Evolutionary conservation across 2,113 vertebrate genomes (phyloP).

Genomic region (Lagopus muta): DNA sequence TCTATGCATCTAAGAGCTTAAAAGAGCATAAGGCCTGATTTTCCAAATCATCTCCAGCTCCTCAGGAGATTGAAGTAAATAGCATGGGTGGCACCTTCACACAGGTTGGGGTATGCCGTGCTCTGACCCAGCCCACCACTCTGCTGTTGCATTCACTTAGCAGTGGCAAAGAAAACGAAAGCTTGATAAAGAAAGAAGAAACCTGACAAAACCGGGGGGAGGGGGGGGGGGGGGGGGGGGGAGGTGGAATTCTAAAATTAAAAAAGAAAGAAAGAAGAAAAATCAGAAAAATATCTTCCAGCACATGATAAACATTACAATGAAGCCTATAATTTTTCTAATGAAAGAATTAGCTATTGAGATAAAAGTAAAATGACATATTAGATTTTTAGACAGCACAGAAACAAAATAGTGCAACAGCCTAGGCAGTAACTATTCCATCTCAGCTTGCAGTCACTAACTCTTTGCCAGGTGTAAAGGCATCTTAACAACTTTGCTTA

Average conservation of each 20-base stretch:
- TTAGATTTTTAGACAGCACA: slow-evolving; percentile 67
- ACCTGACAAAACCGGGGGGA: slow-evolving; percentile 5
- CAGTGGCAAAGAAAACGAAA: not conserved
- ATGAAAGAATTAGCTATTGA: slow-evolving; percentile 72
- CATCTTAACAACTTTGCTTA: slow-evolving; percentile 73
- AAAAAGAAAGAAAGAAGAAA: not conserved
- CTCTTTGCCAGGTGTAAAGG: slow-evolving; percentile 74
- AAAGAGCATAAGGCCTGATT: not conserved
- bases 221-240: not conserved
- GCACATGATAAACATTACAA: slow-evolving; percentile 59
- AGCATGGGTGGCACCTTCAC: not conserved
- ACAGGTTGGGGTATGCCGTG: not conserved
- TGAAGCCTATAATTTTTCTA: slow-evolving; percentile 67
- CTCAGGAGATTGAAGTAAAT: not conserved
- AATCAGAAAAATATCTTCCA: not conserved
- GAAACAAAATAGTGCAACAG: slow-evolving; percentile 70
- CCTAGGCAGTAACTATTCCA: slow-evolving; percentile 58
- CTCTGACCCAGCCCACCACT: not conserved
- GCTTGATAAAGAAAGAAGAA: slow-evolving; percentile 23
- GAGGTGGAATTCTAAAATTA: slow-evolving; percentile 37
- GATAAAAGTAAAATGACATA: slow-evolving; percentile 75
- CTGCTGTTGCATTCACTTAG: not conserved
- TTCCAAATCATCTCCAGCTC: not conserved
- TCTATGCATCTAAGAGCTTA: not conserved
- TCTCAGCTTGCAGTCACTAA: slow-evolving; percentile 72